Conservation (phyloP, 1,140 invertebrate genomes). For the Zaprionus gabonicus region DNA sequence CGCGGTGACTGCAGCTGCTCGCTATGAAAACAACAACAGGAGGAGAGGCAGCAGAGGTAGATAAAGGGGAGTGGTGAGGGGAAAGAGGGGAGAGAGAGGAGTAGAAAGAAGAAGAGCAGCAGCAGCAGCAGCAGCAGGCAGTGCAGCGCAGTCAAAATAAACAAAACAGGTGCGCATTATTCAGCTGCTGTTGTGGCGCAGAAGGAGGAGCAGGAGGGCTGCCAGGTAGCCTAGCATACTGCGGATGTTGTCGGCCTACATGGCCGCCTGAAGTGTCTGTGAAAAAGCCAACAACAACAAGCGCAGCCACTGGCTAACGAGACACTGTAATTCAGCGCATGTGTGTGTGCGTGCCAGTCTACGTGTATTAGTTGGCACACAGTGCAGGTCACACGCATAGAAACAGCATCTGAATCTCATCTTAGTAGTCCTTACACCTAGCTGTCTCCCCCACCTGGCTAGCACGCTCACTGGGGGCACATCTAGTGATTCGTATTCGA, state of each 20-base stretch:
- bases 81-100: neutral
- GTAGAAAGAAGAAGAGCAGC: conserved; percentile 16
- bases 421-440: neutral
- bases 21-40: conserved; percentile 47
- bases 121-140: conserved; percentile 36
- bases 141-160: conserved; percentile 64
- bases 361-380: neutral
- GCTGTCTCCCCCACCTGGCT: neutral
- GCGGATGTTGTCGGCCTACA: conserved; percentile 61
- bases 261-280: conserved; percentile 54
- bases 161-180: conserved; percentile 80
- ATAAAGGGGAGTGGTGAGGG: neutral
- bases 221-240: conserved; percentile 43
- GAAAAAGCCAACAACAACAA: conserved; percentile 44
- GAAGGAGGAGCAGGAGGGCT: neutral
- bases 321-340: conserved; percentile 60
- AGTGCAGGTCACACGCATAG: neutral
- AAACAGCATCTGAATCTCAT: neutral
- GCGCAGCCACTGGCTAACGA: conserved; percentile 65
- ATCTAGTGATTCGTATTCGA: conserved; percentile 8
- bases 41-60: neutral
- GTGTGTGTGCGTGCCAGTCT: neutral
- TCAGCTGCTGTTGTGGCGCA: conserved; percentile 25
- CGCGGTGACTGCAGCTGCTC: conserved; percentile 36
- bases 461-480: neutral